These are phyloP conservation scores for Orbicella faveolata DNA, from an alignment of 64 coral and sea anemone genomes.

Conservation along the genomic window DNA sequence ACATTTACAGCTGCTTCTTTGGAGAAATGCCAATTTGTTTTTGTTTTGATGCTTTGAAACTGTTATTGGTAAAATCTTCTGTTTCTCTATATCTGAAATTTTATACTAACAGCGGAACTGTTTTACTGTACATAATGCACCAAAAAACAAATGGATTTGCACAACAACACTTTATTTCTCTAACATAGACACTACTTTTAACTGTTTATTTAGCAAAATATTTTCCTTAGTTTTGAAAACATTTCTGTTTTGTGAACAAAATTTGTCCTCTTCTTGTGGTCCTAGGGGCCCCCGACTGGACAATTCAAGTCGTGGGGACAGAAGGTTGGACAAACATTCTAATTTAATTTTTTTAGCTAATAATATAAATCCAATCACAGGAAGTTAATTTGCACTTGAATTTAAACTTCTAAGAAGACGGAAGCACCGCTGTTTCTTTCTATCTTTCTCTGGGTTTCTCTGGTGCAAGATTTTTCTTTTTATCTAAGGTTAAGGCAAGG, in stretches of 20 bases:
- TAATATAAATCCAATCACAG: not conserved
- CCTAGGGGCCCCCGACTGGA: constrained; percentile 61
- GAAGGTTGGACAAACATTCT: constrained; percentile 44
- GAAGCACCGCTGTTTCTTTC: too few relatives aligned
- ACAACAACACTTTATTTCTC: too few relatives aligned
- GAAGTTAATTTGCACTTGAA: not conserved
- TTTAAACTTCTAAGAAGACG: too few relatives aligned
- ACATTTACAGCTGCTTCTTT: not conserved
- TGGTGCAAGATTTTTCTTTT: too few relatives aligned
- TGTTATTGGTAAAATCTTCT: not conserved
- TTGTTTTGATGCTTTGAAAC: not conserved
- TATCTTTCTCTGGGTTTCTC: too few relatives aligned
- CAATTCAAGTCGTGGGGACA: constrained; percentile 49
- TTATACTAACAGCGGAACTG: not conserved
- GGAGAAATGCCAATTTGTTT: not conserved
- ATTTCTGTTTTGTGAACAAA: constrained; percentile 14
- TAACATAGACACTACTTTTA: not conserved
- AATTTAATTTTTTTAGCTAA: constrained; percentile 4
- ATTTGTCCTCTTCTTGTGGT: constrained; percentile 63
- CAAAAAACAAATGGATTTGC: too few relatives aligned
- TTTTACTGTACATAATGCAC: too few relatives aligned
- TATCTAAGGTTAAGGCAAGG: too few relatives aligned
- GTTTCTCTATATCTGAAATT: not conserved
- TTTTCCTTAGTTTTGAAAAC: not conserved
- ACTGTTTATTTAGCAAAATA: not conserved